A percentile compares a stretch with the other conserved stretches of the same genome.
These are phyloP conservation scores for Idaea biselata DNA, from an alignment of 2,888 invertebrate genomes.

Conservation along the genomic window DNA sequence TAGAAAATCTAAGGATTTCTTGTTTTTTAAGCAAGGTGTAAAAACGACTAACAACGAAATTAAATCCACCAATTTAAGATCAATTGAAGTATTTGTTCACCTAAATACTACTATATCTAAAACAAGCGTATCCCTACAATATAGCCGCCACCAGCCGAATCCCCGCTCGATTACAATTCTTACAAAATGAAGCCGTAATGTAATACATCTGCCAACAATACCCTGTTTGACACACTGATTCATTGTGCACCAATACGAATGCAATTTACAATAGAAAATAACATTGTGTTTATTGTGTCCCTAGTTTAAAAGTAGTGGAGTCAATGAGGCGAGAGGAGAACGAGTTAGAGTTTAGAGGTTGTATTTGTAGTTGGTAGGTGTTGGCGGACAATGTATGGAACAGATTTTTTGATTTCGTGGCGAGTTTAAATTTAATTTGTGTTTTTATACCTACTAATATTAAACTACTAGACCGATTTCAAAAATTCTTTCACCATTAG, in stretches of 20 bases:
- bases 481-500: no score
- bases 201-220: conserved; percentile 74
- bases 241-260: conserved; percentile 58
- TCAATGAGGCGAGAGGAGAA: conserved; percentile 50
- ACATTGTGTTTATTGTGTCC: conserved; percentile 55
- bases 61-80: no score
- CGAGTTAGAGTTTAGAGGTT: conserved; percentile 32
- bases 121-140: not conserved
- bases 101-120: not conserved
- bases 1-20: no score
- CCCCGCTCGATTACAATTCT: conserved; percentile 64
- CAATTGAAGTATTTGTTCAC: no score
- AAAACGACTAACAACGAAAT: no score
- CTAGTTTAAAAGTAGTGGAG: conserved; percentile 36
- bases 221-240: conserved; percentile 66
- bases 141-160: conserved; percentile 14
- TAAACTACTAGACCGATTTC: no score
- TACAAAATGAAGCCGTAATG: conserved; percentile 75
- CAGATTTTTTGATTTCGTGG: not conserved
- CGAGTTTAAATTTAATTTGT: not conserved
- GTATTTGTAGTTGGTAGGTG: not conserved
- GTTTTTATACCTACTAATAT: not conserved
- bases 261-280: conserved; percentile 63
- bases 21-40: no score
- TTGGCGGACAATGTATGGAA: not conserved